A percentile compares a stretch with the other conserved stretches of the same genome.
These are phyloP conservation scores for Lomographa bimaculata DNA, from an alignment of 2,888 invertebrate species.

Conservation along the genomic window DNA sequence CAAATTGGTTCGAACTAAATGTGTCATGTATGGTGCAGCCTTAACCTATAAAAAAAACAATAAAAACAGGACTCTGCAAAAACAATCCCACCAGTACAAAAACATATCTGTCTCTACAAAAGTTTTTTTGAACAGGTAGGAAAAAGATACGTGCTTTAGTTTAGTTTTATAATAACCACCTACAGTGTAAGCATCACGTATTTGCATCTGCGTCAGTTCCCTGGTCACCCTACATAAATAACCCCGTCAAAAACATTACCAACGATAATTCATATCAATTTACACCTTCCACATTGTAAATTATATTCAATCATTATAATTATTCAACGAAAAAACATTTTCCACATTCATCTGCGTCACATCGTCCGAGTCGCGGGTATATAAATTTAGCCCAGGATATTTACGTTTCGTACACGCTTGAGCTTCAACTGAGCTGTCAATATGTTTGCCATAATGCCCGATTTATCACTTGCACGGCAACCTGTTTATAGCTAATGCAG, in stretches of 20 bases:
- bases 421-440: conserved; percentile 37
- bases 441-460: conserved; percentile 48
- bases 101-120: too few species aligned
- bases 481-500: conserved; percentile 42
- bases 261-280: conserved; percentile 3
- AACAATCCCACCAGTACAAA: too few species aligned
- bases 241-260: conserved; percentile 8
- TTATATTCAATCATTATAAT: conserved; percentile 22
- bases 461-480: conserved; percentile 42
- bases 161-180: too few species aligned
- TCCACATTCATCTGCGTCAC: conserved; percentile 22
- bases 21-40: too few species aligned
- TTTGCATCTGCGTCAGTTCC: too few species aligned
- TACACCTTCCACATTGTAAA: conserved; percentile 2
- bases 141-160: too few species aligned
- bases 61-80: too few species aligned
- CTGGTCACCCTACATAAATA: too few species aligned
- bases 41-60: too few species aligned
- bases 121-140: too few species aligned
- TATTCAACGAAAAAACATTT: conserved; percentile 17
- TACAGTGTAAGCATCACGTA: too few species aligned
- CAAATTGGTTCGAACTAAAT: too few species aligned
- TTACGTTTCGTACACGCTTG: conserved; percentile 19
- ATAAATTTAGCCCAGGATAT: conserved; percentile 28
- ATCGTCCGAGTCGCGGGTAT: conserved; percentile 18